A percentile compares a stretch with the other conserved stretches of the same genome.
Evolutionary conservation across 2,797 vertebrate species (phyloP).

Genomic region (Coranthus polyacanthus): DNA sequence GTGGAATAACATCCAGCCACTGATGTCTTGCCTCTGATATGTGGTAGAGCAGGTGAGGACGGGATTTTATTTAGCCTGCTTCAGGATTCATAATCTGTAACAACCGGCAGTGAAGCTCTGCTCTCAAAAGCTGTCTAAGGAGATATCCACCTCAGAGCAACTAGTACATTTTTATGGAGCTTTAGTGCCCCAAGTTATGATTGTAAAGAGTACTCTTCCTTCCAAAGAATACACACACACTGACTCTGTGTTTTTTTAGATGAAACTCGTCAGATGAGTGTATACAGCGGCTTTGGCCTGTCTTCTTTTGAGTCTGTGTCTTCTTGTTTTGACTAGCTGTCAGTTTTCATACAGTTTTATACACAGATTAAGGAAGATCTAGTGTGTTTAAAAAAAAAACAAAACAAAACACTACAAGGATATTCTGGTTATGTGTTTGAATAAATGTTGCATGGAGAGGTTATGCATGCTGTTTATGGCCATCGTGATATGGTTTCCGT

Average conservation of each 20-base stretch:
- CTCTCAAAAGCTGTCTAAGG: conserved; percentile 20
- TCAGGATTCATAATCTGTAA: conserved; percentile 34
- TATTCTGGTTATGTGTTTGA: not conserved
- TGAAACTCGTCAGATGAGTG: conserved; percentile 4
- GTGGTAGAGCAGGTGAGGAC: too few relatives aligned
- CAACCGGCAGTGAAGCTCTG: conserved; percentile 23
- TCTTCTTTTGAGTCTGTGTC: conserved; percentile 1
- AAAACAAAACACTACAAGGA: too few relatives aligned
- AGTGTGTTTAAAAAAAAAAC: too few relatives aligned
- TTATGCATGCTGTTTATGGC: conserved; percentile 1
- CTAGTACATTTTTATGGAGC: conserved; percentile 12
- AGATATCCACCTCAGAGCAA: conserved; percentile 24
- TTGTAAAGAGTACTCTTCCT: not conserved
- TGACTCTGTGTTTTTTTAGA: not conserved
- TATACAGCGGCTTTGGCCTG: not conserved
- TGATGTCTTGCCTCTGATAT: too few relatives aligned
- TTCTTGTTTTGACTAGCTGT: conserved; percentile 18
- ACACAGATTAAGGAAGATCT: conserved; percentile 2
- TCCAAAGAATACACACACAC: conserved; percentile 10
- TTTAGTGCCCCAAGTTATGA: conserved; percentile 22
- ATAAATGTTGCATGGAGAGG: not conserved
- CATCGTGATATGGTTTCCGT: conserved; percentile 19
- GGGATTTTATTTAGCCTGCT: too few relatives aligned
- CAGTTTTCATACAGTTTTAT: conserved; percentile 11
- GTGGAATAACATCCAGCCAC: not conserved